These are phyloP conservation scores for Vollenhovia emeryi DNA, from an alignment of 1,140 invertebrate genomes.

Conservation along the genomic window DNA sequence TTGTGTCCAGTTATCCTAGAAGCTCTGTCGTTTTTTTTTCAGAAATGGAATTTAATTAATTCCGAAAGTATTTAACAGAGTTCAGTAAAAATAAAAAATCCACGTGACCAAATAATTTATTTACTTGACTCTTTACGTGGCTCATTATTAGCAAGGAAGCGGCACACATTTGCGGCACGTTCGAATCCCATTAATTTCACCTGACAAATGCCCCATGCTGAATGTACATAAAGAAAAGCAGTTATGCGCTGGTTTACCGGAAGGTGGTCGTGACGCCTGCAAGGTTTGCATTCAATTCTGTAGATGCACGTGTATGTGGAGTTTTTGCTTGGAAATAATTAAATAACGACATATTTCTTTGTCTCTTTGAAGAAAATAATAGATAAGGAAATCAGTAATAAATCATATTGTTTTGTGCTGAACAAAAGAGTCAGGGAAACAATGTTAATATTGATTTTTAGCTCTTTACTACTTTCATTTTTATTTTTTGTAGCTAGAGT, in stretches of 20 bases:
- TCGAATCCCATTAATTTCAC: conserved; percentile 68
- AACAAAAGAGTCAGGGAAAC: neutral
- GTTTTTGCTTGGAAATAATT: neutral
- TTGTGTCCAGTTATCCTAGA: neutral
- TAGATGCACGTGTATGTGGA: neutral
- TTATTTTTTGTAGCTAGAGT: neutral
- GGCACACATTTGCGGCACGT: conserved; percentile 71
- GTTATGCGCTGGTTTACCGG: conserved; percentile 86
- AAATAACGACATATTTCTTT: neutral
- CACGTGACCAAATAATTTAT: conserved; percentile 4
- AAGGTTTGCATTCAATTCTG: conserved; percentile 78
- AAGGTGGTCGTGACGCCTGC: conserved; percentile 87
- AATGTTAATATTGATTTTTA: neutral
- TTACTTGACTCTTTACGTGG: neutral
- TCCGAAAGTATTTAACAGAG: neutral
- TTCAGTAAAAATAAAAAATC: neutral
- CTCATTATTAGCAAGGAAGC: conserved; percentile 34
- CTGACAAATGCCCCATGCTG: conserved; percentile 57
- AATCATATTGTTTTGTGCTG: neutral
- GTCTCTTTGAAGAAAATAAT: neutral
- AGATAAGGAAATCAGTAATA: neutral
- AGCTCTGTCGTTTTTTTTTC: neutral
- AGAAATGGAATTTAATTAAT: neutral
- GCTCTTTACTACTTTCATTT: neutral
- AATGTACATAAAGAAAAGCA: conserved; percentile 58